Evolutionary conservation across 1,140 invertebrate genomes (phyloP).

Genomic region (Diplogasteroides magnus): DNA sequence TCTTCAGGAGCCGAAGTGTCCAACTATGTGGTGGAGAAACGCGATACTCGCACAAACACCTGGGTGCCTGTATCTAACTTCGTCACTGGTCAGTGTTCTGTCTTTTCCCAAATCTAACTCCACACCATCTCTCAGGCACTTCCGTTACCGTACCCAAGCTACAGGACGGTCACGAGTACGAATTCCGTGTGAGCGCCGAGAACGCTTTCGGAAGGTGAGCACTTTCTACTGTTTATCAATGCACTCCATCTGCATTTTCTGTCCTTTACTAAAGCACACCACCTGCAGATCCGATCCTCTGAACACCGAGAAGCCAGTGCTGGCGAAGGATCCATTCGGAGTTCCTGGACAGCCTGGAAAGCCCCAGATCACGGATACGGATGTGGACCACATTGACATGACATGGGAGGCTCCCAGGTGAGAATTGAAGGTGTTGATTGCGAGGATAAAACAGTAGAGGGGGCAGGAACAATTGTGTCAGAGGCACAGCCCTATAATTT

Average conservation of each 20-base stretch:
- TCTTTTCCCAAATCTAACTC: too few species aligned
- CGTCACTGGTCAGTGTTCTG: too few species aligned
- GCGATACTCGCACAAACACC: slow-evolving; percentile 83
- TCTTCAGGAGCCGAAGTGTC: slow-evolving; percentile 54
- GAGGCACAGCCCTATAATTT: too few species aligned
- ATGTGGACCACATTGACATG: slow-evolving; percentile 86
- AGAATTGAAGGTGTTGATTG: too few species aligned
- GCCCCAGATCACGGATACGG: slow-evolving; percentile 78
- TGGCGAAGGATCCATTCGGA: slow-evolving; percentile 88
- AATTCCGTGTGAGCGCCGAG: slow-evolving; percentile 84
- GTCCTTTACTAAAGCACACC: too few species aligned
- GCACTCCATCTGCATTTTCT: neutral
- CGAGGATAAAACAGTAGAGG: too few species aligned
- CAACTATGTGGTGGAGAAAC: slow-evolving; percentile 90
- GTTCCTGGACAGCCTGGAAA: slow-evolving; percentile 82
- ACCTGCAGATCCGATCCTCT: slow-evolving; percentile 73
- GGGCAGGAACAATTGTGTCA: too few species aligned
- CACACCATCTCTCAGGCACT: too few species aligned
- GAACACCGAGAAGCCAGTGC: slow-evolving; percentile 73
- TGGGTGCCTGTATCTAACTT: slow-evolving; percentile 95
- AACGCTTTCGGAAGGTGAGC: slow-evolving; percentile 74
- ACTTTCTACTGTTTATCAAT: neutral
- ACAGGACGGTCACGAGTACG: slow-evolving; percentile 93
- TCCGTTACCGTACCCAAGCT: slow-evolving; percentile 76
- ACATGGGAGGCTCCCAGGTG: slow-evolving; percentile 57